Percentiles rank a stretch among this genome's conserved stretches.
phyloP scores from a whole-genome alignment of 2,113 vertebrate species.

The Zosterops japonicus region DNA sequence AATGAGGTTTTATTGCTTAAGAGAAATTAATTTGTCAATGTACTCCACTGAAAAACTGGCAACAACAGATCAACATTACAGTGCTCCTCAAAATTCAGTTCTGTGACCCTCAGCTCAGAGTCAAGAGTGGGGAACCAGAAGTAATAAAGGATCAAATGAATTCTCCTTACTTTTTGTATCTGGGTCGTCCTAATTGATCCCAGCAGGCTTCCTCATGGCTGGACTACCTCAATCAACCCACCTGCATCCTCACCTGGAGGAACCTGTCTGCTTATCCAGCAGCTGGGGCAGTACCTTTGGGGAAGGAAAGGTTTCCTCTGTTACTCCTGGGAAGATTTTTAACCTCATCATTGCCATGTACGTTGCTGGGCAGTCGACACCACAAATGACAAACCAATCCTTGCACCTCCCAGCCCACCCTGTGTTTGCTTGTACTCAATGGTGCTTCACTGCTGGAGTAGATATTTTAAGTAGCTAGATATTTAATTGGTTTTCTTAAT shows the following conservation, averaged over 20 bases:
- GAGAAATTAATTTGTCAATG: background rate
- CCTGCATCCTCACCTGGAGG: constrained; percentile 42
- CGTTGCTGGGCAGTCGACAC: background rate
- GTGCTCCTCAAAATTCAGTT: background rate
- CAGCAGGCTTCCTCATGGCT: constrained; percentile 33
- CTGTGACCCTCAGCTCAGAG: constrained; percentile 3
- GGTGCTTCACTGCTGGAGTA: background rate
- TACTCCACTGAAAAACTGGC: background rate
- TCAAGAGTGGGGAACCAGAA: background rate
- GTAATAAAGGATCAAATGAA: background rate
- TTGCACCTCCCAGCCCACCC: background rate
- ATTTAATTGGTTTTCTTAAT: background rate
- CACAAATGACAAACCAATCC: background rate
- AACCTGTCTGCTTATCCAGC: constrained; percentile 3
- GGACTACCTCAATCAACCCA: constrained; percentile 40
- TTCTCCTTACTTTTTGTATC: constrained; percentile 3
- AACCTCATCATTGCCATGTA: background rate
- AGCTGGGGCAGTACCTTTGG: constrained; percentile 9
- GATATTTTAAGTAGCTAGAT: background rate
- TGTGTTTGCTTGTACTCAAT: background rate
- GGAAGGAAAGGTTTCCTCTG: background rate
- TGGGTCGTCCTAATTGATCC: constrained; percentile 69
- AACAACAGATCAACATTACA: background rate
- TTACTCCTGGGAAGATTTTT: constrained; percentile 30
- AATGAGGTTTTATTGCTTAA: background rate